A percentile compares a stretch with the other conserved stretches of the same genome.
These are phyloP conservation scores for Ochropacha duplaris DNA, from an alignment of 2,888 invertebrate species.

Conservation along the genomic window DNA sequence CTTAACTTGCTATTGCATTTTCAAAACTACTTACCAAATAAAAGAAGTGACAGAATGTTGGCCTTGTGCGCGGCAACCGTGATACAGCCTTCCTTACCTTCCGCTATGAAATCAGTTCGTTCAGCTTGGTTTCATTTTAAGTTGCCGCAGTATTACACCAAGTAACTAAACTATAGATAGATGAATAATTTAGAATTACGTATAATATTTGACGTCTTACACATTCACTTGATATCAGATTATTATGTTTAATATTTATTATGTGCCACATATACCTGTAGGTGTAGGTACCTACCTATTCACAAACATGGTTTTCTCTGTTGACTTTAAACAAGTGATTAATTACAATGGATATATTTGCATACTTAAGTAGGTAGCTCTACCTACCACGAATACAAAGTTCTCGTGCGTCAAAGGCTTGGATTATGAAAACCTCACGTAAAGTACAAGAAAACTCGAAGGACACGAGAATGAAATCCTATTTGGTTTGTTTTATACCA, in stretches of 20 bases:
- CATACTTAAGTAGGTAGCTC: background rate
- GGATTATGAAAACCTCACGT: background rate
- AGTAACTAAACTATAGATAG: background rate
- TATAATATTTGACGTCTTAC: background rate
- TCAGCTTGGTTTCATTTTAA: constrained; percentile 5
- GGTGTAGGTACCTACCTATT: no score
- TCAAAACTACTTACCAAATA: constrained; percentile 10
- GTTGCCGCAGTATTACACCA: background rate
- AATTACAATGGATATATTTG: background rate
- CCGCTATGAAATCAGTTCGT: constrained; percentile 15
- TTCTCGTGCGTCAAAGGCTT: background rate
- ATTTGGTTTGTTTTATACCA: background rate
- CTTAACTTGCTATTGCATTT: background rate
- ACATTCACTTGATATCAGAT: background rate
- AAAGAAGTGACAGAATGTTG: constrained; percentile 13
- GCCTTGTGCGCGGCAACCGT: constrained; percentile 56
- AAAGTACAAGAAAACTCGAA: background rate
- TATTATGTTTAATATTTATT: background rate
- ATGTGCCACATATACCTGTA: background rate
- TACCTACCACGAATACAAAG: background rate
- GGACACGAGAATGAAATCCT: background rate
- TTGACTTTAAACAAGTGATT: background rate
- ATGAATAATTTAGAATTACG: background rate
- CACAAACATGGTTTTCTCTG: background rate
- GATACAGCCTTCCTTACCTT: constrained; percentile 22